These are phyloP conservation scores for Lordiphosa mommai DNA, from an alignment of 1,140 invertebrate species.

Conservation along the genomic window DNA sequence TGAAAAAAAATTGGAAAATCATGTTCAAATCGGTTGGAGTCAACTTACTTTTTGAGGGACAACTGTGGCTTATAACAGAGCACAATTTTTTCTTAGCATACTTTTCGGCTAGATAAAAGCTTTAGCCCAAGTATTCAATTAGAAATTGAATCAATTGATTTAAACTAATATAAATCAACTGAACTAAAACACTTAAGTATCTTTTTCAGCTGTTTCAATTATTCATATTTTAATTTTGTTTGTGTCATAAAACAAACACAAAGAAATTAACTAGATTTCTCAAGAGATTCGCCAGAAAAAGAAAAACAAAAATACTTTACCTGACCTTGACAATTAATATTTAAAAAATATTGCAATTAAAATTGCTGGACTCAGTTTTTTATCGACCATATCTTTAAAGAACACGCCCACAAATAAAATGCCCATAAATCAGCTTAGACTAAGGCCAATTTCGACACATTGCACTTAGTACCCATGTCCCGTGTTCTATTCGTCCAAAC, in stretches of 20 bases:
- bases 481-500: slow-evolving; percentile 39
- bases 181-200: too few relatives aligned
- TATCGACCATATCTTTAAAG: too few relatives aligned
- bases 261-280: slow-evolving; percentile 4
- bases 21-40: not conserved
- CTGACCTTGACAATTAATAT: too few relatives aligned
- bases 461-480: slow-evolving; percentile 50
- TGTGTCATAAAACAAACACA: not conserved
- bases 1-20: not conserved
- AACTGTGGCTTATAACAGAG: too few relatives aligned
- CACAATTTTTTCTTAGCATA: too few relatives aligned
- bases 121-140: too few relatives aligned
- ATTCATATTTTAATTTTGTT: slow-evolving; percentile 27
- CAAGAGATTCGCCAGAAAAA: slow-evolving; percentile 4
- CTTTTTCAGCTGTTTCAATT: slow-evolving; percentile 46
- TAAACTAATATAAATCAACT: too few relatives aligned
- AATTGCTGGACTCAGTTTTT: not conserved
- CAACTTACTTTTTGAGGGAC: too few relatives aligned
- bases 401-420: slow-evolving; percentile 1
- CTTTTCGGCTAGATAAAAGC: not conserved
- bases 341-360: not conserved
- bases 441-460: slow-evolving; percentile 21
- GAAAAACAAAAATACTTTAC: not conserved
- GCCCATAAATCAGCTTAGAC: slow-evolving; percentile 18
- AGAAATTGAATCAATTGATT: too few relatives aligned